Evolutionary conservation across 2,888 invertebrate genomes (phyloP), one percentile per base, ranked within the genome.

Genomic region (Oscheius onirici): DNA sequence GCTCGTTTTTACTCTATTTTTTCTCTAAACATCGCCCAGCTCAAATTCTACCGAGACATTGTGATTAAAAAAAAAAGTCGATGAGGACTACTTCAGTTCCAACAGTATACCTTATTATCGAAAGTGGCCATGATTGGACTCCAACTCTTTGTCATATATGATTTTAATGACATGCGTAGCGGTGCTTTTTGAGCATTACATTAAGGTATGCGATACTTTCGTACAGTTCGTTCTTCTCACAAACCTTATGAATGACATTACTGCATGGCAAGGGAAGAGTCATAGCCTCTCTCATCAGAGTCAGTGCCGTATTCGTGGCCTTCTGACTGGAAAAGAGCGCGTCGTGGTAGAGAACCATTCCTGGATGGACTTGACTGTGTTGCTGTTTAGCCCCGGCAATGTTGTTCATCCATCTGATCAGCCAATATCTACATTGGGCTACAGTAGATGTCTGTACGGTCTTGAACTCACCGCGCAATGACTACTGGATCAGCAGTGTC

Each of bases 401-500:
- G 71, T 86, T 85, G 67, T 80, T 82, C 68, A 86, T 84, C 85
- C 86, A 86, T 43, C 86, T 74, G 34, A 86, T 86, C 40, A 86
- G 71, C 85, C 86, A 86, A 69, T 86, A 83, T 52, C 80, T 75
- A 41, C 22, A 22, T 51, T 15, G 15, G 46, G 13, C 11, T 24
- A 24, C 44, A 6, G 20, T 15, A 61, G 26, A 44, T 13, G 24
- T 5, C 20, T 22, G 26, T 20, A 24, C 10, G 3, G 13, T 20
- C 8, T 34, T 34, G 34, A 51, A 67, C 67, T 2, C 15, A 83
- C 68, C 84, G 73, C 17, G 86, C 86, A 49, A 86, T 86, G 22
- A 84, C 83, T n/a, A 85, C 77, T 3, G 86, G 86, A 73, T 86
- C 86, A 1, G 85, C 86, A 0, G 86, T 86, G 69, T 86, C 86